Evolutionary conservation across 2,888 invertebrate genomes (phyloP).

Genomic region (Ashinkailepas kermadecensis): DNA sequence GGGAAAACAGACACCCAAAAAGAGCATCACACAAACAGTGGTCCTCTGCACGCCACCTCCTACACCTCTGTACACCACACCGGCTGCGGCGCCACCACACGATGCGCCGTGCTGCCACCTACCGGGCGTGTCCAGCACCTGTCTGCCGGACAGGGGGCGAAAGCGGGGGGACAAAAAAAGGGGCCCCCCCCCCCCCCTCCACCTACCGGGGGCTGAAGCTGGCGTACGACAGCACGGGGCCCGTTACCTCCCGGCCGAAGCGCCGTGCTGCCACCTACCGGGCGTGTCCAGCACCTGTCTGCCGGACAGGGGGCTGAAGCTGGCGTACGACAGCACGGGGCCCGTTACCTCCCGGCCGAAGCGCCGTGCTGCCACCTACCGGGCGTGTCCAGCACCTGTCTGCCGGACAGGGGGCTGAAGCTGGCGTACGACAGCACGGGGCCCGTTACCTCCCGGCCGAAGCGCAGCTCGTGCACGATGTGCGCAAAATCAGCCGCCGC

Average conservation of each 20-base stretch:
- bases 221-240: slow-evolving; percentile 41
- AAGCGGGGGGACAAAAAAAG: no score
- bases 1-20: no score
- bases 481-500: slow-evolving; percentile 50
- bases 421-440: slow-evolving; percentile 43
- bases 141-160: slow-evolving; percentile 43
- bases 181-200: neutral
- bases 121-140: slow-evolving; percentile 36
- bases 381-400: slow-evolving; percentile 37
- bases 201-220: slow-evolving; percentile 44
- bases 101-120: neutral
- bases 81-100: no score
- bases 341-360: slow-evolving; percentile 40
- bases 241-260: slow-evolving; percentile 37
- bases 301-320: slow-evolving; percentile 48
- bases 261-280: neutral
- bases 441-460: slow-evolving; percentile 40
- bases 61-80: no score
- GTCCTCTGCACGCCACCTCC: no score
- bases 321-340: slow-evolving; percentile 42
- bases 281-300: slow-evolving; percentile 37
- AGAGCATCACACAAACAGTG: no score
- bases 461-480: slow-evolving; percentile 47
- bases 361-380: slow-evolving; percentile 31
- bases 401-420: slow-evolving; percentile 47